Percentiles rank a stretch among this genome's conserved stretches.
phyloP scores from a whole-genome alignment of 2,888 invertebrate species.

The Galerucella calmariensis region DNA sequence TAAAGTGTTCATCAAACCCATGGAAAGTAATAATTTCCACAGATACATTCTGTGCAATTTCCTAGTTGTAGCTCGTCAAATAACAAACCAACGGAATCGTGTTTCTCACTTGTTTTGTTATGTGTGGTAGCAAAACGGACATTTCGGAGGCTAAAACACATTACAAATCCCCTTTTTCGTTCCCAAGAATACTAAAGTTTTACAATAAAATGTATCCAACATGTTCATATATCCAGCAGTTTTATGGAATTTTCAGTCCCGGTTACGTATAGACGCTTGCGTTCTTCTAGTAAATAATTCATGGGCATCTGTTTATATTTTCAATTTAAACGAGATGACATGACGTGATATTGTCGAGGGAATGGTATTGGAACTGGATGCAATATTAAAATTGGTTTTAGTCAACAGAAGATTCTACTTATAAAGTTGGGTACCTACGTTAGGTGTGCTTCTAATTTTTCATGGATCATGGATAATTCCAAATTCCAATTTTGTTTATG shows the following conservation, averaged over 20 bases:
- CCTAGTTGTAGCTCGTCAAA: background rate
- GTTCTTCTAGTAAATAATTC: conserved; percentile 27
- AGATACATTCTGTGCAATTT: too few relatives aligned
- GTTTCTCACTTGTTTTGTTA: background rate
- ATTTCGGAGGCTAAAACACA: too few relatives aligned
- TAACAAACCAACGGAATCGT: background rate
- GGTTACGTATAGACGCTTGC: conserved; percentile 7
- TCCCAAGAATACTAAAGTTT: conserved; percentile 14
- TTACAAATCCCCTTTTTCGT: background rate
- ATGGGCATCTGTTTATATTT: conserved; percentile 45
- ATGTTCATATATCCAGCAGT: conserved; percentile 22
- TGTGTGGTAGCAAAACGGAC: background rate
- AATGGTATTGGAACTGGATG: conserved; percentile 32
- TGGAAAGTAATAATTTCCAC: too few relatives aligned
- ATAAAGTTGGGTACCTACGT: background rate
- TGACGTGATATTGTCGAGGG: background rate
- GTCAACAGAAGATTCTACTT: background rate
- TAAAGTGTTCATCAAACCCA: too few relatives aligned
- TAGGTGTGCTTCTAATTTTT: background rate
- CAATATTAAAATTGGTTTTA: conserved; percentile 39
- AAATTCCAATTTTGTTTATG: too few relatives aligned
- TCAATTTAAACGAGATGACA: conserved; percentile 37
- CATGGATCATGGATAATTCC: background rate
- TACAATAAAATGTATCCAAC: conserved; percentile 16
- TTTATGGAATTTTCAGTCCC: conserved; percentile 17